Base-by-base conservation (phyloP, 2,888 invertebrate genomes). In the Napeogenes inachia region DNA sequence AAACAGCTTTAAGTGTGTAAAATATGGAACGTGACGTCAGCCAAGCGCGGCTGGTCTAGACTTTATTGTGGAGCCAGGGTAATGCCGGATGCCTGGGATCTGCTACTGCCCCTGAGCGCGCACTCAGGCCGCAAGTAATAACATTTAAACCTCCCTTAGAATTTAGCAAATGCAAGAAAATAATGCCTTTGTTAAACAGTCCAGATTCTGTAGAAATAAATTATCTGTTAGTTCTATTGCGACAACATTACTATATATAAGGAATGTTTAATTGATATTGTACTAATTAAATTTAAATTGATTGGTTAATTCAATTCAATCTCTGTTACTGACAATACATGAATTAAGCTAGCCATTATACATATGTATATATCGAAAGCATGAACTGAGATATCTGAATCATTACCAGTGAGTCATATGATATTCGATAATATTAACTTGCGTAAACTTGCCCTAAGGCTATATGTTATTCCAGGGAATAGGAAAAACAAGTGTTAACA, bases 1-100 rank as follows among this genome's bases (percentile, higher is more conserved):
- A 89, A 89, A 89, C 89, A 89, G 89, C 87, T 89, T 88, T 89
- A 89, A 89, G 87, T 87, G 87, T 87, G 84, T 89, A 85, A 90
- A 88, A 85, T 89, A 90, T 89, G 86, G 87, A 75, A 77, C 73
- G 76, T 85, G 84, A 84, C 84, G 85, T 85, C 85, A 86, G 81
- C 85, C 83, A 82, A 85, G 83, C 83, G 83, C 75, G 77, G 78
- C 81, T 75, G 79, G 80, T 76, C 80, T 75, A 82, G 81, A 79
- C 79, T 85, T 82, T 82, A 83, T 82, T 75, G 79, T 79, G 79
- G 76, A 78, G 78, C 78, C 81, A 79, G 75, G 80, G 74, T 75
- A 74, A 74, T 76, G 73, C 81, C 84, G 85, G 85, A 84, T 81
- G 77, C 72, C 73, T 72, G 71, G 74, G 67, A 69, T 71, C 73